Evolutionary conservation across 2,888 invertebrate species (phyloP).

Genomic region (Pasiphila rectangulata): DNA sequence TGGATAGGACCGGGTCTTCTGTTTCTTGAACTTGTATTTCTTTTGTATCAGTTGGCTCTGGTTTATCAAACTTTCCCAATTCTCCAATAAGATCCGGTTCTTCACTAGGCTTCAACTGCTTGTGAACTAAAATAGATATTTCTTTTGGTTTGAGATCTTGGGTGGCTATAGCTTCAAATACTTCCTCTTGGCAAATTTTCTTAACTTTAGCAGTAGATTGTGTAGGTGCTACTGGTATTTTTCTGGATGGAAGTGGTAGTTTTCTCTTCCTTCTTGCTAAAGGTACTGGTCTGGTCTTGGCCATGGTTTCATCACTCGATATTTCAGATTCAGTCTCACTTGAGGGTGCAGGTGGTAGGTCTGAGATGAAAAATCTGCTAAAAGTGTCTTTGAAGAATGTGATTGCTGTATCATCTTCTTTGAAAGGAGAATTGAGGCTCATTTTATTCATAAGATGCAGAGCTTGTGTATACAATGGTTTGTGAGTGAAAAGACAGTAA

Average conservation of each 20-base stretch:
- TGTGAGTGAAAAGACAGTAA: slow-evolving; percentile 86
- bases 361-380: slow-evolving; percentile 46
- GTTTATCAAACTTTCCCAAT: slow-evolving; percentile 66
- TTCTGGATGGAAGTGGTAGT: slow-evolving; percentile 56
- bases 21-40: slow-evolving; percentile 37
- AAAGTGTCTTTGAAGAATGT: slow-evolving; percentile 61
- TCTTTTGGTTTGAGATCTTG: slow-evolving; percentile 58
- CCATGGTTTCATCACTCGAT: slow-evolving; percentile 63
- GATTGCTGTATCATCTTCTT: slow-evolving; percentile 57
- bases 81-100: slow-evolving; percentile 64
- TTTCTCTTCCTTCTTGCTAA: slow-evolving; percentile 62
- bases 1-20: slow-evolving; percentile 76
- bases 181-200: slow-evolving; percentile 59
- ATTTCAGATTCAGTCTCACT: slow-evolving; percentile 71
- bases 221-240: slow-evolving; percentile 44
- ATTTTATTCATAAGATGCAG: slow-evolving; percentile 97
- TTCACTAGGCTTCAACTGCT: slow-evolving; percentile 56
- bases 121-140: slow-evolving; percentile 66
- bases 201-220: slow-evolving; percentile 51
- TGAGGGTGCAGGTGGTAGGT: slow-evolving; percentile 46
- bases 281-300: slow-evolving; percentile 40
- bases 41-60: slow-evolving; percentile 41
- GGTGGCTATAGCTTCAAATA: slow-evolving; percentile 64
- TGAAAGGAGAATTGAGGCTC: slow-evolving; percentile 93
- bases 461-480: slow-evolving; percentile 91